Evolutionary conservation across 35 echinoderm and acorn worm genomes (phyloP), one percentile per base, ranked within the genome.

Genomic region (Apostichopus japonicus): DNA sequence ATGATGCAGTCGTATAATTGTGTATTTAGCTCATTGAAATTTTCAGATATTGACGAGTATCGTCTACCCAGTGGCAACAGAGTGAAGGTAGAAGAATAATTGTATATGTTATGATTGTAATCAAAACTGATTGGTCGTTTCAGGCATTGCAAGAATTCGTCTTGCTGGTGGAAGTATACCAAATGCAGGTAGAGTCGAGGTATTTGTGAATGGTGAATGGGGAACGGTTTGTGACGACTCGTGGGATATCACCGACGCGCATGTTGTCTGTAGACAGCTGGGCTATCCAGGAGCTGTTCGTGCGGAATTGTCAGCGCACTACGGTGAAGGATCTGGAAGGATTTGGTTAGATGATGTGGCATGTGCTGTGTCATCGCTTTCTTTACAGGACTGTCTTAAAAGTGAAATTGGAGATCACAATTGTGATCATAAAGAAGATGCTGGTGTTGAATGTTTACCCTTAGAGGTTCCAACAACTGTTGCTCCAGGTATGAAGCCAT

Each of bases 321-420:
- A 90, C 61, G 94, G 94, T 25, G 10, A 72, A 67, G 94, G 91
- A 4, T 65, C 84, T 4, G 91, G 90, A 63, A 10, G 4, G 5
- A 94, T 96, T 59, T 79, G 61, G 23, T 71, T 96, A 10, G 93
- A 96, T 24, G 77, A 92, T 8, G 90, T 96, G 14, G 65, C 7
- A 1, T 96, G 95, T 71, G 65, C 24, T 13, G 93, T 87, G 55
- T 24, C 59, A 10, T 92, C 94, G 88, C n/a, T 54, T 2, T 54
- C 16, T 56, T 73, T 96, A 23, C 59, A 67, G 24, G 83, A 96
- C 6, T 96, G 95, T 80, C 33, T 62, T 19, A 71, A 87, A 76
- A 86, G 54, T 72, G 92, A 80, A 10, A 63, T 77, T 59, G 83
- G 95, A n/a, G 55, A 27, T 13, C 59, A 93, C 24, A 90, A 96